Percentiles rank a stretch among this genome's conserved stretches.
These are phyloP conservation scores for Zonitis immaculata DNA, from an alignment of 2,888 invertebrate species.

Conservation along the genomic window DNA sequence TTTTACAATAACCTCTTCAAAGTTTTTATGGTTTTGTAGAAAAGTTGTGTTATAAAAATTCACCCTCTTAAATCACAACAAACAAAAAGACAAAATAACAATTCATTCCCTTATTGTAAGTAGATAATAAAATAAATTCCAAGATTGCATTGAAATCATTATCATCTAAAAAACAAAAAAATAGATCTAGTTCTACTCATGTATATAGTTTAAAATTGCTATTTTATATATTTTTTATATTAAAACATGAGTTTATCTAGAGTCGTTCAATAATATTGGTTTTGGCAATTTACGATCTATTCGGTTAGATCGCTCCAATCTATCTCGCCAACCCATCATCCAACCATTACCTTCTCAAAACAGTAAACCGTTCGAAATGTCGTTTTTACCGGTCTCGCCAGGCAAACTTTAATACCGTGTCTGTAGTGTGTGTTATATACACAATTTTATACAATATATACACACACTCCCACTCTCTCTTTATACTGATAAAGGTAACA, in stretches of 20 bases:
- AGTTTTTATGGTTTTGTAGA: neutral
- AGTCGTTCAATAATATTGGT: conserved; percentile 29
- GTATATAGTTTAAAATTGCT: no score
- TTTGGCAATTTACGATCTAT: conserved; percentile 32
- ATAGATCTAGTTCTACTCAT: no score
- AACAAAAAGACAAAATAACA: neutral
- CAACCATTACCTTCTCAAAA: conserved; percentile 26
- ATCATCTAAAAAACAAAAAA: neutral
- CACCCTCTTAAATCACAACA: neutral
- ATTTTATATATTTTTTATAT: no score
- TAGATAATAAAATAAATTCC: neutral
- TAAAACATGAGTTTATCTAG: conserved; percentile 14
- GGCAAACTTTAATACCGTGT: neutral
- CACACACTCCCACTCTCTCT: neutral
- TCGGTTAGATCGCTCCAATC: conserved; percentile 31
- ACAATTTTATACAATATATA: no score
- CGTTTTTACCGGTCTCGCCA: neutral
- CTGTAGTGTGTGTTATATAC: conserved; percentile 26
- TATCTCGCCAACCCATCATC: conserved; percentile 24
- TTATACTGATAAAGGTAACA: conserved; percentile 42
- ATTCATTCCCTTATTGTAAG: neutral
- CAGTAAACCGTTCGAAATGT: conserved; percentile 14
- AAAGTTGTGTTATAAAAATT: neutral
- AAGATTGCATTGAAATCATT: neutral
- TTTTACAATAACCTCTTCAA: neutral